Conservation (phyloP, 1,140 invertebrate genomes). For the Myzus persicae region DNA sequence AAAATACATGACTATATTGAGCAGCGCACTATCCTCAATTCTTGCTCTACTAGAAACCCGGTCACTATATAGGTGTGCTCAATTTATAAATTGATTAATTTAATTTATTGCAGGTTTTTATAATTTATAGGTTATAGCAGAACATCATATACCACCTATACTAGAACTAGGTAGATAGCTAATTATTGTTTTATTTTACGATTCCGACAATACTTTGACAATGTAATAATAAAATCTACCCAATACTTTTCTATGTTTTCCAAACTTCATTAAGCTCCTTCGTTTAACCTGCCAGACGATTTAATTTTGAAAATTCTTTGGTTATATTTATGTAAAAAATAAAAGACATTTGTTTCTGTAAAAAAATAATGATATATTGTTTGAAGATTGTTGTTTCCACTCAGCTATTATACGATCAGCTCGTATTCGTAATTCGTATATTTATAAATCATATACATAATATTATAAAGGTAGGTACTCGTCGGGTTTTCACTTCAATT, state of each 20-base stretch:
- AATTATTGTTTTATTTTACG: not conserved
- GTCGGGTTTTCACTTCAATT: not conserved
- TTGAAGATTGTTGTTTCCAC: not conserved
- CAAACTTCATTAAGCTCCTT: not conserved
- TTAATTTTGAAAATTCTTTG: not conserved
- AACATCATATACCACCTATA: not conserved
- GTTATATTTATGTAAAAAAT: not conserved
- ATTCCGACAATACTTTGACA: not conserved
- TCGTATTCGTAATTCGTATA: not conserved
- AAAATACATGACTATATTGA: not conserved
- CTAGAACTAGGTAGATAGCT: not conserved
- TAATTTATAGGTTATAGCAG: not conserved
- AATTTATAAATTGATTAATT: not conserved
- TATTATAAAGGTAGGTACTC: not conserved
- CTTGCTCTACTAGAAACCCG: not conserved
- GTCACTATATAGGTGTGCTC: not conserved
- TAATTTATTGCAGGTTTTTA: not conserved
- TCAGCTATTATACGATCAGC: not conserved
- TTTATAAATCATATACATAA: not conserved
- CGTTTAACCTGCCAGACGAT: not conserved
- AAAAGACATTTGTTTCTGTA: not conserved
- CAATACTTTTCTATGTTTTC: not conserved
- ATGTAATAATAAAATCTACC: not conserved
- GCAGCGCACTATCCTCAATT: not conserved
- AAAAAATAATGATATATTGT: not conserved